A percentile compares a stretch with the other conserved stretches of the same genome.
These are phyloP conservation scores for Drosophila setosimentum DNA, from an alignment of 2,888 invertebrate genomes.

Conservation along the genomic window DNA sequence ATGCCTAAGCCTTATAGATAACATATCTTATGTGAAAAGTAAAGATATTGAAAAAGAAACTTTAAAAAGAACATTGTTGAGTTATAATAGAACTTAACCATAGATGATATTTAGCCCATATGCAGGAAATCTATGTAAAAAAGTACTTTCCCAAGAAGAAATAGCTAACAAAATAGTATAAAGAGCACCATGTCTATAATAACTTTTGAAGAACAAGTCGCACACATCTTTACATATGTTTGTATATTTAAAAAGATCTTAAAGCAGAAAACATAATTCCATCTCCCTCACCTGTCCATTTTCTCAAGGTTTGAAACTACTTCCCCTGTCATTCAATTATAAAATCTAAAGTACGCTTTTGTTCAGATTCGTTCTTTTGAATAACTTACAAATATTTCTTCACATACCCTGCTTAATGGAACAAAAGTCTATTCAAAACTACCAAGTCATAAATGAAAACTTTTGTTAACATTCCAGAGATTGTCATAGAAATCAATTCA, in stretches of 20 bases:
- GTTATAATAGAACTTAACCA: neutral
- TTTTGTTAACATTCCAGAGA: conserved; percentile 24
- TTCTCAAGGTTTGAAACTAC: neutral
- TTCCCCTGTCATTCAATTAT: conserved; percentile 23
- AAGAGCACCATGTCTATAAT: neutral
- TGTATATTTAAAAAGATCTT: neutral
- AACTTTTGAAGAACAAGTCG: neutral
- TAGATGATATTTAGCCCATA: neutral
- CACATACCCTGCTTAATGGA: neutral
- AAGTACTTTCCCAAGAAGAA: neutral
- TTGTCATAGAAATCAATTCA: conserved; percentile 22
- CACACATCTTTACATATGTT: neutral
- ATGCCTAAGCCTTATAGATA: neutral
- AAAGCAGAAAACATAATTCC: neutral
- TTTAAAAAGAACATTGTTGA: neutral
- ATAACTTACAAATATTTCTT: neutral
- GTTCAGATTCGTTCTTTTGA: conserved; percentile 13
- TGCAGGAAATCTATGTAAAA: neutral
- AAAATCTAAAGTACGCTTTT: conserved; percentile 11
- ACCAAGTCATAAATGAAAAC: conserved; percentile 12
- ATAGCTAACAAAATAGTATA: neutral
- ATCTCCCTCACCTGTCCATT: neutral
- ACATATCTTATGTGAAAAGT: neutral
- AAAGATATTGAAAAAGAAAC: too few relatives aligned
- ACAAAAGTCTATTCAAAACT: conserved; percentile 17